phyloP scores from a whole-genome alignment of 2,113 vertebrate species.

The Thalassoma bifasciatum region DNA sequence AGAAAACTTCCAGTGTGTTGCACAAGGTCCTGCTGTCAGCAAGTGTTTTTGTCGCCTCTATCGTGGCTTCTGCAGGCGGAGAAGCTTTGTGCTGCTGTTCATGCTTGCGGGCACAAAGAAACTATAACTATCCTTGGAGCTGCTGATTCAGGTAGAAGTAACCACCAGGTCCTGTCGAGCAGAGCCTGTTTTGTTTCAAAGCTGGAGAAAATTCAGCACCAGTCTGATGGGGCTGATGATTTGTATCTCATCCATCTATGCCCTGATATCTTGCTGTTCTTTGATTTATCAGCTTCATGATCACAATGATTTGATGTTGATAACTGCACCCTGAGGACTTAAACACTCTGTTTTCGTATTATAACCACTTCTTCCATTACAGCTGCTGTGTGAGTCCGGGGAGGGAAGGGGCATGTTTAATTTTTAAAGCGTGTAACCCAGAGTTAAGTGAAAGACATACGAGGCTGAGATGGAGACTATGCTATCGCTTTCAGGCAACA shows the following conservation, averaged over 20 bases:
- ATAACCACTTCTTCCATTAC: slow-evolving; percentile 29
- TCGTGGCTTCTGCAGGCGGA: slow-evolving; percentile 22
- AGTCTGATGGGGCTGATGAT: background rate
- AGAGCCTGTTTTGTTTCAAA: background rate
- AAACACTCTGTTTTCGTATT: slow-evolving; percentile 20
- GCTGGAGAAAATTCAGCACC: background rate
- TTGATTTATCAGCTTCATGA: slow-evolving; percentile 1
- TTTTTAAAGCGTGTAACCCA: slow-evolving; percentile 65
- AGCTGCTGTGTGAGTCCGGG: slow-evolving; percentile 35
- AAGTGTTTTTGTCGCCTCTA: slow-evolving; percentile 24
- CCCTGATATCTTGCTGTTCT: background rate
- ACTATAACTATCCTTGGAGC: background rate
- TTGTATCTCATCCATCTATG: background rate
- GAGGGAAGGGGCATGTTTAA: slow-evolving; percentile 50
- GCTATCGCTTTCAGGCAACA: slow-evolving; percentile 35
- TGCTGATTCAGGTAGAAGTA: slow-evolving; percentile 21
- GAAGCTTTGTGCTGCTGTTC: background rate
- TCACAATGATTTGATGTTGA: slow-evolving; percentile 13
- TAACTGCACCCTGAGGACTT: slow-evolving; percentile 24
- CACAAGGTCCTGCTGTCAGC: slow-evolving; percentile 36
- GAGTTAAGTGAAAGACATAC: slow-evolving; percentile 40
- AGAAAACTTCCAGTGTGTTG: slow-evolving; percentile 55
- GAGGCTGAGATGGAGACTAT: slow-evolving; percentile 33
- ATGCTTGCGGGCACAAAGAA: slow-evolving; percentile 11
- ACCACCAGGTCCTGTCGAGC: background rate